Percentiles rank a stretch among this genome's conserved stretches.
phyloP scores from a whole-genome alignment of 2,888 invertebrate genomes.

The Taenaris catops region DNA sequence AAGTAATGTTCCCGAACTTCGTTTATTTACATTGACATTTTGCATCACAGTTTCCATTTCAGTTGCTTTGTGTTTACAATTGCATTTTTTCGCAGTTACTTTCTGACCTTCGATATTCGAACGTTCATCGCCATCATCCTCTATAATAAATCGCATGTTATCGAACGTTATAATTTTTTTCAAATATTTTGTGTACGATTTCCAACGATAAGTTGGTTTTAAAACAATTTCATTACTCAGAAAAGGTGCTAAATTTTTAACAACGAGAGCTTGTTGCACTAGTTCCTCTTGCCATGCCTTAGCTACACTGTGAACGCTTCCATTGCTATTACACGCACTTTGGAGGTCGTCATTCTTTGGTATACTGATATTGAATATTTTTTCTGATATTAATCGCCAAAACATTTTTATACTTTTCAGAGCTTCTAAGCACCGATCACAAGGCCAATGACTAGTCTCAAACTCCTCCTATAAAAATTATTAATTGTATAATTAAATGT shows the following conservation, averaged over 20 bases:
- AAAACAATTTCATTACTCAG: constrained; percentile 16
- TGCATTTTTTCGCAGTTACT: constrained; percentile 3
- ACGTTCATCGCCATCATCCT: not conserved
- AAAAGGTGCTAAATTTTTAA: constrained; percentile 39
- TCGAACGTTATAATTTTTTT: constrained; percentile 4
- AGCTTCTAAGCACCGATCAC: constrained; percentile 58
- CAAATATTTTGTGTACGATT: constrained; percentile 17
- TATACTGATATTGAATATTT: constrained; percentile 47
- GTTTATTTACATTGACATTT: constrained; percentile 4
- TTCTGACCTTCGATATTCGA: constrained; percentile 1
- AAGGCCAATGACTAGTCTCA: constrained; percentile 65
- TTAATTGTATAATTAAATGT: too few relatives aligned
- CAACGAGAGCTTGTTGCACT: constrained; percentile 42
- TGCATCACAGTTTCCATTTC: constrained; percentile 18
- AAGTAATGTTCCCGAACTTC: constrained; percentile 9
- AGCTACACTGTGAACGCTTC: constrained; percentile 43
- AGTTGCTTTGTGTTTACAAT: constrained; percentile 17
- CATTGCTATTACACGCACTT: constrained; percentile 24
- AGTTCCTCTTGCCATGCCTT: constrained; percentile 56
- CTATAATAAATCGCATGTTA: not conserved
- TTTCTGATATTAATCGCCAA: constrained; percentile 62
- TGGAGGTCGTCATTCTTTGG: constrained; percentile 33
- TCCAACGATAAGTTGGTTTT: constrained; percentile 13
- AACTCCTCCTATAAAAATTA: constrained; percentile 56
- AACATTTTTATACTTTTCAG: constrained; percentile 66